A percentile compares a stretch with the other conserved stretches of the same genome.
Conservation (phyloP, 2,888 invertebrate species). For the Lochmaea crataegi region DNA sequence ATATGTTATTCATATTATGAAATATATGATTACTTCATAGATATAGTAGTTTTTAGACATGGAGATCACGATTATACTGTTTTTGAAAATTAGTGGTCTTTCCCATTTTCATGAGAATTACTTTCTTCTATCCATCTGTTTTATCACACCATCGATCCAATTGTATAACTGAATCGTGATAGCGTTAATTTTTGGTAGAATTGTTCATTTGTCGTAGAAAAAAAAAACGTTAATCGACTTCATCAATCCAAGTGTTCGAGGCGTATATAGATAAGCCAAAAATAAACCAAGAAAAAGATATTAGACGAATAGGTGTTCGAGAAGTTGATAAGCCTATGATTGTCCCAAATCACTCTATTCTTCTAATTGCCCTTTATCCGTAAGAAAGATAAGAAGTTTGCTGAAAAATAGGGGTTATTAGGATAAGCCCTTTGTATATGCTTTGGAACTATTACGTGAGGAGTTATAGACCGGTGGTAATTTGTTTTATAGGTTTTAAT, state of each 20-base stretch:
- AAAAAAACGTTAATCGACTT: constrained; percentile 13
- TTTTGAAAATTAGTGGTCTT: no score
- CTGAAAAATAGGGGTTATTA: constrained; percentile 33
- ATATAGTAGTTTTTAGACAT: no score
- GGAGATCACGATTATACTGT: no score
- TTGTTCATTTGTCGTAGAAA: not conserved
- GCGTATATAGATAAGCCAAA: not conserved
- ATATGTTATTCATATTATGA: no score
- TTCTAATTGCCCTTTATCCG: constrained; percentile 26
- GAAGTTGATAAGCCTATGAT: constrained; percentile 37
- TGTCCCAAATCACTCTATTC: constrained; percentile 40
- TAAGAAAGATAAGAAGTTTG: constrained; percentile 13
- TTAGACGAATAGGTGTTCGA: constrained; percentile 15
- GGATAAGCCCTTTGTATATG: constrained; percentile 25
- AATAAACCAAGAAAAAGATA: constrained; percentile 5
- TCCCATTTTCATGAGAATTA: no score
- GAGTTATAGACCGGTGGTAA: not conserved
- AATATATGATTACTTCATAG: no score
- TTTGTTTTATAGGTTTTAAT: not conserved
- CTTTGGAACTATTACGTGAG: not conserved
- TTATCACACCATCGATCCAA: no score
- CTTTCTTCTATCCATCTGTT: no score
- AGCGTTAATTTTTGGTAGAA: not conserved
- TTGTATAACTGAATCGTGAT: not conserved
- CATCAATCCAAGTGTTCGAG: constrained; percentile 3